Base-by-base conservation (phyloP, 2,888 invertebrate species). In the Philereme vetulata region DNA sequence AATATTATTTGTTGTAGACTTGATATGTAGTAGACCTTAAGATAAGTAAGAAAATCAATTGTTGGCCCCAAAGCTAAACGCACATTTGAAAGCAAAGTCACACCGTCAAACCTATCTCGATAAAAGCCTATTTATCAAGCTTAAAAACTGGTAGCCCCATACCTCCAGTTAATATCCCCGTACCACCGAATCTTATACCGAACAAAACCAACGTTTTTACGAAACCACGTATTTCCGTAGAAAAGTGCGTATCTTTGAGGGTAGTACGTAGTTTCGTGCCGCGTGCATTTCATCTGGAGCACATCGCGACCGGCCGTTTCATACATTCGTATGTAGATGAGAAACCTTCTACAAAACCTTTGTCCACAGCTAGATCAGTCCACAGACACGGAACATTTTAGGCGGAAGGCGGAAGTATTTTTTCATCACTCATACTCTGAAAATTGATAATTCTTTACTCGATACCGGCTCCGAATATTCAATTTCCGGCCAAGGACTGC, bases 311-410 rank as follows among this genome's bases (percentile, higher is more conserved):
- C 68, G 51, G 56, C 65, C 54, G 51, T 56, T 55, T 43, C 33
- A 50, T 43, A 60, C 69, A 66, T 69, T 66, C 49, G 56, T 59
- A 69, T 69, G 69, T 53, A 64, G 61, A 69, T 64, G 62, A 64
- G 60, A 11, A 10, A 21, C 44, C 10, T 42, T 45, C 4, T 4
- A 10, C 40, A 33, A 46, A 3, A 3, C 47, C 4, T 4, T 4
- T 8, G 53, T 5, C 1, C 9, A 34, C 4, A 32, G 52, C 52
- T 53, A n/a, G 44, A 11, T 40, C 45, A 44, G 34, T 53, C 34
- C 7, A 36, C 36, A 47, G 34, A 7, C 10, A n/a, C 4, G n/a
- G 42, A n/a, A 9, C 10, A 42, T 5, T 48, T n/a, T n/a, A n/a
- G n/a, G n/a, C n/a, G n/a, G 3, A 7, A 33, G 21, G 4, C 7